Evolutionary conservation across 2,797 vertebrate species (phyloP).

Genomic region (Peromyscus aztecus): DNA sequence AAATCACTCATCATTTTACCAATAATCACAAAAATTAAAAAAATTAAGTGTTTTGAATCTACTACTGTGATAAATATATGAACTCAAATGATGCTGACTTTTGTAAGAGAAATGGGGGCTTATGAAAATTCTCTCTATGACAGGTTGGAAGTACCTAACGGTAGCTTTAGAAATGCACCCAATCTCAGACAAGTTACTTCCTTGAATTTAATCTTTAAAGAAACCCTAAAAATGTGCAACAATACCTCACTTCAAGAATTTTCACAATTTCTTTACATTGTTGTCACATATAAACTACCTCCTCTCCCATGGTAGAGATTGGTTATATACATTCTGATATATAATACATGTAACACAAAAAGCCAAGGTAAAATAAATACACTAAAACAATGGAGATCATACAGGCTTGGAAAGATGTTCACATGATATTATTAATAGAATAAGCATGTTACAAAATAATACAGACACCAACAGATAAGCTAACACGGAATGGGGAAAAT

Average conservation of each 20-base stretch:
- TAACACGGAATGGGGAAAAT: not conserved
- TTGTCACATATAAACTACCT: conserved; percentile 32
- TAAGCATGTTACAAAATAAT: not conserved
- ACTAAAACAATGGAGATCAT: not conserved
- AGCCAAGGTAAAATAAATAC: not conserved
- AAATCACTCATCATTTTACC: not conserved
- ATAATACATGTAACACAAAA: not conserved
- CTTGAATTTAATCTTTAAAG: not conserved
- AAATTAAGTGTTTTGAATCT: not conserved
- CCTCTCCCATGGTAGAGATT: not conserved
- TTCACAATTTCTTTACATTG: not conserved
- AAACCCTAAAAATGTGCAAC: not conserved
- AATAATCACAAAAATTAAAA: not conserved
- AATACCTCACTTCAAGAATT: not conserved
- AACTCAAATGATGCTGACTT: not conserved
- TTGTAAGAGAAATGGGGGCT: not conserved
- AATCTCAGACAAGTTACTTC: not conserved
- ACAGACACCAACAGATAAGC: not conserved
- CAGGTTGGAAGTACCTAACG: not conserved
- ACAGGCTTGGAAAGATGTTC: conserved; percentile 11
- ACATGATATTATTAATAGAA: not conserved
- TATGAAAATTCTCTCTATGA: not conserved
- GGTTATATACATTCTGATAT: not conserved
- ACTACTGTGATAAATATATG: conserved; percentile 16
- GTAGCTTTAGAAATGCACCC: conserved; percentile 16